Base-by-base conservation (phyloP, 1,140 invertebrate species). In the Pissodes strobi region DNA sequence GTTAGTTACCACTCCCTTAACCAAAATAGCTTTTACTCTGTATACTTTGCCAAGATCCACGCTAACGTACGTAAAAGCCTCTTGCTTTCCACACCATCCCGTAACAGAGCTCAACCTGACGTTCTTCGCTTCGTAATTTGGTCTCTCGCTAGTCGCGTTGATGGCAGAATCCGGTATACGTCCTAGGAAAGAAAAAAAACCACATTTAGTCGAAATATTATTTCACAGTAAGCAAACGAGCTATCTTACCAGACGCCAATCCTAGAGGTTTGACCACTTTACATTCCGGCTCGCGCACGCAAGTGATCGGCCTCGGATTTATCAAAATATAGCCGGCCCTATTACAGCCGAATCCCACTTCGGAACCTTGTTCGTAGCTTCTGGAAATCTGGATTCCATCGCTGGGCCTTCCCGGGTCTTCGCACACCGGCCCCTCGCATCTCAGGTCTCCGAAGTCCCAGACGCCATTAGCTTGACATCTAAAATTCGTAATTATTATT, bases 371-470 rank as follows among this genome's bases (percentile, higher is more conserved):
- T 81, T 98, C 95, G 73, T 97, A 98, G 69, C 93, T 97, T 66
- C 88, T 85, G 0, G 95, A 87, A 30, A 93, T 79, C 82, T 97
- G 95, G 58, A 85, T 84, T 17, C 95, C 95, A 82, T 97, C 95
- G 59, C 90, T 88, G 1, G 96, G 95, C 70, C 94, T 84, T 1
- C 95, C 94, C 1, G 96, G 96, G 82, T 98, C 95, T 78, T 92
- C 88, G 77, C 95, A 98, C 0, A 97, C 94, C 17, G 94, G 94
- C 57, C 94, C 95, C 83, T 97, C 94, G 75, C 96, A 99, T 45
- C 94, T 84, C 13, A 99, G 81, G 78, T 97, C 93, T 8, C 95
- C 95, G 79, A 98, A 97, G 80, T 98, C 96, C 96, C 96, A 98
- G 49, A 93, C 89, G 5, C 92, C 93, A 76, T 95, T 94, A 1